phyloP scores from a whole-genome alignment of 2,888 invertebrate species.

The Polymixis lichenea region DNA sequence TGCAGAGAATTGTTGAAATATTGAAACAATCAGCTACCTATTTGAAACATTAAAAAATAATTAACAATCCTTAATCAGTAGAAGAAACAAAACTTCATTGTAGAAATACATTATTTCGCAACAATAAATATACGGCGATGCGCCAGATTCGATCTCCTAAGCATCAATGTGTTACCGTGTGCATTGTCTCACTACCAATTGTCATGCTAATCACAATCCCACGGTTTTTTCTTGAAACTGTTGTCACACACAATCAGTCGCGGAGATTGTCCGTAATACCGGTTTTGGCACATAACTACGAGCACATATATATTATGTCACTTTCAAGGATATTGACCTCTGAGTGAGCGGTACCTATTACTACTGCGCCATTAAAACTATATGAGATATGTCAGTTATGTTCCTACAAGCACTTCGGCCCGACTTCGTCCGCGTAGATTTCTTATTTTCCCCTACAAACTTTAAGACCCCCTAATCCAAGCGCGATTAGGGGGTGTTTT shows the following conservation, averaged over 20 bases:
- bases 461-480: too few relatives aligned
- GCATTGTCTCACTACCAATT: conserved; percentile 35
- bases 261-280: conserved; percentile 35
- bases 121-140: conserved; percentile 8
- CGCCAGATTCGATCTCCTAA: conserved; percentile 10
- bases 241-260: conserved; percentile 31
- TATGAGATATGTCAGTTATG: too few relatives aligned
- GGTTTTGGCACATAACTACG: conserved; percentile 21
- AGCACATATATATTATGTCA: conserved; percentile 44
- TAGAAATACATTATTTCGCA: not conserved
- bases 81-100: not conserved
- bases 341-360: not conserved
- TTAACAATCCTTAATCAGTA: not conserved
- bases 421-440: too few relatives aligned
- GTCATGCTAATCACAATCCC: conserved; percentile 48
- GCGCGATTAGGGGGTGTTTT: too few relatives aligned
- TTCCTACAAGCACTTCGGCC: too few relatives aligned
- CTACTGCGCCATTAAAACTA: not conserved
- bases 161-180: conserved; percentile 2
- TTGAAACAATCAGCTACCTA: not conserved
- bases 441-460: too few relatives aligned
- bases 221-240: conserved; percentile 40
- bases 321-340: conserved; percentile 50
- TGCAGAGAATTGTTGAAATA: not conserved
- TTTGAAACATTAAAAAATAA: not conserved